Conservation (phyloP, 2,888 invertebrate genomes). For the Hydrotaea cyrtoneurina region DNA sequence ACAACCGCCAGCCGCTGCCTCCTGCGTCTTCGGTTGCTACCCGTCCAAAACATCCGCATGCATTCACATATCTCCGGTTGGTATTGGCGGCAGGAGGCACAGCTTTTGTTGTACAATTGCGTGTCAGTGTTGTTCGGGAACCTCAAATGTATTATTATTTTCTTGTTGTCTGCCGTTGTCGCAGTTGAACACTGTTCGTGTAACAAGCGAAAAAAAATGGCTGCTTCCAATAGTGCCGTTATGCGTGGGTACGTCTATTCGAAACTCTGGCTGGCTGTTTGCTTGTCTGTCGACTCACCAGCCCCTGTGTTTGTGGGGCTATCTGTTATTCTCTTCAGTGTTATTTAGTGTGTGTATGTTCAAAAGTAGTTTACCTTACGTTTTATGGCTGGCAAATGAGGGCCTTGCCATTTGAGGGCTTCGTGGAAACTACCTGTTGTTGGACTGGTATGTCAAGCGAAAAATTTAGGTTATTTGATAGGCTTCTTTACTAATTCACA, state of each 20-base stretch:
- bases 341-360: not conserved
- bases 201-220: slow-evolving; percentile 12
- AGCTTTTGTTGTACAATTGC: slow-evolving; percentile 49
- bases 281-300: not conserved
- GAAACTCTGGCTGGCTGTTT: slow-evolving; percentile 23
- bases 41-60: slow-evolving; percentile 7
- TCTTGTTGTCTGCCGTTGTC: slow-evolving; percentile 21
- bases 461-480: too few species aligned
- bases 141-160: slow-evolving; percentile 52
- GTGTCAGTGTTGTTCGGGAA: slow-evolving; percentile 53
- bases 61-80: slow-evolving; percentile 1
- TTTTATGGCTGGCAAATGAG: not conserved
- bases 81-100: not conserved
- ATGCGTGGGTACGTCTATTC: slow-evolving; percentile 52
- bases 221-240: slow-evolving; percentile 45
- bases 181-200: slow-evolving; percentile 22
- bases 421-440: too few species aligned
- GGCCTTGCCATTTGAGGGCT: not conserved
- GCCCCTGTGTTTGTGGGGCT: slow-evolving; percentile 5
- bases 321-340: not conserved
- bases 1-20: not conserved
- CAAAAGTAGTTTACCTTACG: not conserved
- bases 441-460: too few species aligned
- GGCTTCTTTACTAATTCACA: too few species aligned
- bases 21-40: not conserved